phyloP scores from a whole-genome alignment of 2,113 vertebrate genomes.

The Apteryx owenii region DNA sequence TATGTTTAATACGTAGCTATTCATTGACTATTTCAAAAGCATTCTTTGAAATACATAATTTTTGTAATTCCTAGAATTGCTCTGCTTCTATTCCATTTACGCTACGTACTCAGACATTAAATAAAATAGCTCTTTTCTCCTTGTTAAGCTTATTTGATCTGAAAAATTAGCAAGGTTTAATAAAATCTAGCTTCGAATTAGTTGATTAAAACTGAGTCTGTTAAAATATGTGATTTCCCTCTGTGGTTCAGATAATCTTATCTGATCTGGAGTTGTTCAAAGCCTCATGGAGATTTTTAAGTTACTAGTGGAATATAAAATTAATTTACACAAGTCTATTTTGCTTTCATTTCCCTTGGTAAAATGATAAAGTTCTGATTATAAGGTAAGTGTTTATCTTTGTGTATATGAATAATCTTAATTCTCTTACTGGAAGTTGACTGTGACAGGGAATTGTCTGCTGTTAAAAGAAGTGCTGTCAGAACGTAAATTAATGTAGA shows the following conservation, averaged over 20 bases:
- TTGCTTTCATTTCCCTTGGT: constrained; percentile 2
- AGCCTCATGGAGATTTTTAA: neutral
- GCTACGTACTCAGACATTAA: neutral
- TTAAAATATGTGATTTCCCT: constrained; percentile 43
- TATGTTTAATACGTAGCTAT: neutral
- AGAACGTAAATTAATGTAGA: constrained; percentile 1
- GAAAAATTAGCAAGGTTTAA: neutral
- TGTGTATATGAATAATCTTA: neutral
- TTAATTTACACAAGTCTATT: constrained; percentile 4
- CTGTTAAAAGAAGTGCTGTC: neutral
- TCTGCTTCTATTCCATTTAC: neutral
- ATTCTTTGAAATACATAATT: neutral
- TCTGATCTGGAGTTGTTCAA: constrained; percentile 2
- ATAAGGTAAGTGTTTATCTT: neutral
- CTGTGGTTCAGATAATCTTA: constrained; percentile 37
- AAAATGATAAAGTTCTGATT: neutral
- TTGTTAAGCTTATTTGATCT: constrained; percentile 15
- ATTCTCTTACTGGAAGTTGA: neutral
- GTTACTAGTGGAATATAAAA: constrained; percentile 6
- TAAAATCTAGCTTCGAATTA: constrained; percentile 34
- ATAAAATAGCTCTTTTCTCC: neutral
- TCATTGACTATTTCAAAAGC: neutral
- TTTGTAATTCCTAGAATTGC: neutral
- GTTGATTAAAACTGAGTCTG: constrained; percentile 9
- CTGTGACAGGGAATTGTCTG: neutral